Conservation (phyloP, 2,888 invertebrate species). For the Fissipunctia ypsillon region DNA sequence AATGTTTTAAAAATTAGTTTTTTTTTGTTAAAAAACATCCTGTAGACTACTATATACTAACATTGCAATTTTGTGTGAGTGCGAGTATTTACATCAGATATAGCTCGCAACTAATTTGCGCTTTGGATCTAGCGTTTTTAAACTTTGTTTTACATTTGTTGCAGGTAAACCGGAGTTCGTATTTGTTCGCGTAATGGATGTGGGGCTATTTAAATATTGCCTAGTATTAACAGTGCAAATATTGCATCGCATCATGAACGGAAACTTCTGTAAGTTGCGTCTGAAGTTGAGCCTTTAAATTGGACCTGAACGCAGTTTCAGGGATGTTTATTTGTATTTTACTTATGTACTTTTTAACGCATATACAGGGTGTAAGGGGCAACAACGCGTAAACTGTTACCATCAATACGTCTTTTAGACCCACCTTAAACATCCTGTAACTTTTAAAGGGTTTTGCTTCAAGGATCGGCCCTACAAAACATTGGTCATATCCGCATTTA, state of each 20-base stretch:
- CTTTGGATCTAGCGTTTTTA: conserved; percentile 43
- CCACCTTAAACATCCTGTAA: too few species aligned
- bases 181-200: conserved; percentile 60
- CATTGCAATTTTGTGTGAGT: too few species aligned
- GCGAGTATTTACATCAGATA: conserved; percentile 15
- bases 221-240: conserved; percentile 53
- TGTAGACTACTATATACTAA: too few species aligned
- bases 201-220: conserved; percentile 56
- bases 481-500: too few species aligned
- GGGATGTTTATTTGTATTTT: conserved; percentile 14
- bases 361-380: background rate
- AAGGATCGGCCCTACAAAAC: too few species aligned
- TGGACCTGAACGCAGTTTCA: background rate
- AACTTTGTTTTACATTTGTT: conserved; percentile 68
- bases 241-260: conserved; percentile 28
- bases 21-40: too few species aligned
- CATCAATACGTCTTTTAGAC: background rate
- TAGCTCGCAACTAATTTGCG: conserved; percentile 27
- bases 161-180: conserved; percentile 68
- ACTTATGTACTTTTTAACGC: background rate
- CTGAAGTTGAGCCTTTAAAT: conserved; percentile 22
- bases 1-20: too few species aligned
- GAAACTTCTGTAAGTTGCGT: conserved; percentile 39
- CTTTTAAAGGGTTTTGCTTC: too few species aligned
- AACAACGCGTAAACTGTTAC: background rate